Evolutionary conservation across 2,888 invertebrate species (phyloP).

Genomic region (Cantharis lateralis): DNA sequence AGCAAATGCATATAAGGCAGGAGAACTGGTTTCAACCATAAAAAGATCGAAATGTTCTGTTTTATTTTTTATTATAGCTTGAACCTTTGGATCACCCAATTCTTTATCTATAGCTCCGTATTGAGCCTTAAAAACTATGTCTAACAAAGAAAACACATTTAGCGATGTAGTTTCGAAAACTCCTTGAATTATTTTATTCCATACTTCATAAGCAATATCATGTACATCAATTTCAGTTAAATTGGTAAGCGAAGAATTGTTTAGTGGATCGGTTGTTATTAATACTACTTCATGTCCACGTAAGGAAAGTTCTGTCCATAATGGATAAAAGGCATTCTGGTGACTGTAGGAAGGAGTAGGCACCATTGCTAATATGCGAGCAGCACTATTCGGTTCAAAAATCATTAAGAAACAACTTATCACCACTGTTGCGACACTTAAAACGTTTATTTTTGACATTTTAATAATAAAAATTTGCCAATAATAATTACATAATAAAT

Average conservation of each 20-base stretch:
- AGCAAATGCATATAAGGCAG: not conserved
- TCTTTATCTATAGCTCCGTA: not conserved
- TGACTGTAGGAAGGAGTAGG: constrained; percentile 40
- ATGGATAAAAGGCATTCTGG: constrained; percentile 38
- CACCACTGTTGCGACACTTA: not conserved
- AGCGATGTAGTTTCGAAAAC: not conserved
- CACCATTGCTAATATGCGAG: constrained; percentile 2
- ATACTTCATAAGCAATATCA: not conserved
- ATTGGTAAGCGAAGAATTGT: not conserved
- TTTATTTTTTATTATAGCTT: not conserved
- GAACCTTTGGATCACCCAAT: not conserved
- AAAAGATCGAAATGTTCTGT: not conserved
- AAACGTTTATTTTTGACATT: not conserved
- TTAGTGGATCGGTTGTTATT: not conserved
- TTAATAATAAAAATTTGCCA: no score
- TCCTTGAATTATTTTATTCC: not conserved
- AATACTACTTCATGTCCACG: constrained; percentile 5
- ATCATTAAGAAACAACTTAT: not conserved
- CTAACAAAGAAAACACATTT: not conserved
- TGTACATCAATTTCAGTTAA: not conserved
- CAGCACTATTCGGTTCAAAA: not conserved
- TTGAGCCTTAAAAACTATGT: not conserved
- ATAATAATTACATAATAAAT: no score
- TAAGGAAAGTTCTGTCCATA: constrained; percentile 38
- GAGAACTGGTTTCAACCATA: not conserved